phyloP scores from a whole-genome alignment of 2,888 invertebrate genomes.

The Apotomis betuletana region DNA sequence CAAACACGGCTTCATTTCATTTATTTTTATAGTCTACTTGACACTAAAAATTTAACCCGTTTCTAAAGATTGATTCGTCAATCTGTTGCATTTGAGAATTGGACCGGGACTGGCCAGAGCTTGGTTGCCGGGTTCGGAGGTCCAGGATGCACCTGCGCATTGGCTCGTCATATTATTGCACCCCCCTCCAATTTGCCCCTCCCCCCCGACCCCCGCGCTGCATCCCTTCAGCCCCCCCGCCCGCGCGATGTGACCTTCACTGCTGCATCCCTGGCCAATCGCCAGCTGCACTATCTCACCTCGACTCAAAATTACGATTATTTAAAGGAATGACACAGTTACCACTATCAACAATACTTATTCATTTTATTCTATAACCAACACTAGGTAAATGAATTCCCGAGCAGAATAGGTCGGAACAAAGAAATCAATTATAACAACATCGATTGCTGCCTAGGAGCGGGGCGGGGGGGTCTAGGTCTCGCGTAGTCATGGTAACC shows the following conservation, averaged over 20 bases:
- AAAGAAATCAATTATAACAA: constrained; percentile 34
- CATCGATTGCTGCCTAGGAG: constrained; percentile 43
- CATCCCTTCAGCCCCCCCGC: constrained; percentile 47
- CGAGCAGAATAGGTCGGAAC: constrained; percentile 17
- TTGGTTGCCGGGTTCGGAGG: constrained; percentile 48
- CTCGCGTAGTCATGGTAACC: constrained; percentile 48
- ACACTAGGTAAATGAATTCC: neutral
- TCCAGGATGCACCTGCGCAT: constrained; percentile 74
- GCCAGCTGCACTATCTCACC: constrained; percentile 63
- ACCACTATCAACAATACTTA: constrained; percentile 9
- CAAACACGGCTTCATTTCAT: neutral
- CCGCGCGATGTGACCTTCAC: constrained; percentile 62
- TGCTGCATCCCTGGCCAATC: constrained; percentile 73
- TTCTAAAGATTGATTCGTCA: neutral
- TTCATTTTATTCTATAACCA: neutral
- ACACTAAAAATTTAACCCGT: neutral
- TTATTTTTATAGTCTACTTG: neutral
- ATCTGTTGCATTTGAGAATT: neutral
- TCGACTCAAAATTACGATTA: constrained; percentile 36
- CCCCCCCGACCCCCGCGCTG: constrained; percentile 19
- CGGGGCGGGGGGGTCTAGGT: constrained; percentile 50
- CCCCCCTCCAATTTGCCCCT: constrained; percentile 36
- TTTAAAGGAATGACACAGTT: constrained; percentile 18
- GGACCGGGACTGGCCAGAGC: constrained; percentile 35
- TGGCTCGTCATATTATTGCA: constrained; percentile 63